Percentiles rank a stretch among this genome's conserved stretches.
phyloP scores from a whole-genome alignment of 2,797 vertebrate species.

The Cyclura pinguis region DNA sequence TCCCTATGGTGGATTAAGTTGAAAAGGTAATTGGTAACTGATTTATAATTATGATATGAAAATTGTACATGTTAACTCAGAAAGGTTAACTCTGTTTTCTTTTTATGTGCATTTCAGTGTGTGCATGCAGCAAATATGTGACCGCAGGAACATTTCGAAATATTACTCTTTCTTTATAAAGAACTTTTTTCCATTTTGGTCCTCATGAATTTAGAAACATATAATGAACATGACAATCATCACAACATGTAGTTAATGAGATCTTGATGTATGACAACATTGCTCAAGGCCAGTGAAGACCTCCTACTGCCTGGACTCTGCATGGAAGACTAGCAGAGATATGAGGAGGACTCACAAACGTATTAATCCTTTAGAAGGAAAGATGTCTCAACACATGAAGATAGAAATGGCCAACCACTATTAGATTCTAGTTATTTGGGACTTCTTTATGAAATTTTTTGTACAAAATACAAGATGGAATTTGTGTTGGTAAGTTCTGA shows the following conservation, averaged over 20 bases:
- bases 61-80: constrained; percentile 56
- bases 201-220: neutral
- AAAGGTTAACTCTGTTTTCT: constrained; percentile 26
- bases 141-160: constrained; percentile 58
- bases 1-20: constrained; percentile 64
- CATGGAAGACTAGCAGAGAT: neutral
- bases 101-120: constrained; percentile 26
- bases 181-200: neutral
- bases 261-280: neutral
- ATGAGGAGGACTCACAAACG: too few relatives aligned
- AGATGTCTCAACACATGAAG: too few relatives aligned
- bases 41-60: constrained; percentile 62
- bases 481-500: too few relatives aligned
- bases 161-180: constrained; percentile 54
- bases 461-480: too few relatives aligned
- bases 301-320: neutral
- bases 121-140: constrained; percentile 26
- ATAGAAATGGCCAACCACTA: too few relatives aligned
- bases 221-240: constrained; percentile 56
- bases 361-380: too few relatives aligned
- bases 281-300: neutral
- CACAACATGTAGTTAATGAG: neutral
- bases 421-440: too few relatives aligned
- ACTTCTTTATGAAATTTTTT: too few relatives aligned
- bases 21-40: constrained; percentile 65